A percentile compares a stretch with the other conserved stretches of the same genome.
These are phyloP conservation scores for Phyto melanocephala DNA, from an alignment of 2,888 invertebrate species.

Conservation along the genomic window DNA sequence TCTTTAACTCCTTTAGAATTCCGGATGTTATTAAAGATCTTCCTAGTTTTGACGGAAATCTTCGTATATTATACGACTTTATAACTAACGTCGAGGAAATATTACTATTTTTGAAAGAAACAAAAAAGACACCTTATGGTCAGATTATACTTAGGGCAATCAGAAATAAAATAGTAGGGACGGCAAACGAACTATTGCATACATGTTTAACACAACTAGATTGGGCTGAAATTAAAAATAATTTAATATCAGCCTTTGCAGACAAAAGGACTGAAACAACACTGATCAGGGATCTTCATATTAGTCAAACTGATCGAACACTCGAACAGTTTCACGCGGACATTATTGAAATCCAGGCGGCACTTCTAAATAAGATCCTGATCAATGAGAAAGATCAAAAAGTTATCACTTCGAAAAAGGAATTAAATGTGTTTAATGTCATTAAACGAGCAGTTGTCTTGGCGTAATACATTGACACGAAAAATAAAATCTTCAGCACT, in stretches of 20 bases:
- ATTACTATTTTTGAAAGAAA: constrained; percentile 44
- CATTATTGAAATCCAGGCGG: neutral
- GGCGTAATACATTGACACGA: too few relatives aligned
- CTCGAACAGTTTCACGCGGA: constrained; percentile 42
- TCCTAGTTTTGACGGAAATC: constrained; percentile 58
- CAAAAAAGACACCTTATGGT: constrained; percentile 32
- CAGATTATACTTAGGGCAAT: constrained; percentile 59
- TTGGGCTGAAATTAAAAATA: neutral
- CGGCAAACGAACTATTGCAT: constrained; percentile 65
- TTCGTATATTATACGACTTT: constrained; percentile 53
- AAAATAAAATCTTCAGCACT: too few relatives aligned
- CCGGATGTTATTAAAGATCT: constrained; percentile 62
- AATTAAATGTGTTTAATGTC: too few relatives aligned
- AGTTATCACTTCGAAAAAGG: neutral
- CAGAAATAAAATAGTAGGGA: constrained; percentile 63
- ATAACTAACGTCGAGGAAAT: constrained; percentile 64
- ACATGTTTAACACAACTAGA: constrained; percentile 54
- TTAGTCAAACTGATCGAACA: constrained; percentile 24
- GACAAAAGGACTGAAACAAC: constrained; percentile 26
- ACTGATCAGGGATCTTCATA: constrained; percentile 55
- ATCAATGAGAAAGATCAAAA: neutral
- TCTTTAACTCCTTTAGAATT: neutral
- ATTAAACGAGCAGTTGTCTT: too few relatives aligned
- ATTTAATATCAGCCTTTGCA: neutral
- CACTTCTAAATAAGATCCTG: neutral